phyloP scores from a whole-genome alignment of 2,888 invertebrate genomes.

The Drosophila helvetica region DNA sequence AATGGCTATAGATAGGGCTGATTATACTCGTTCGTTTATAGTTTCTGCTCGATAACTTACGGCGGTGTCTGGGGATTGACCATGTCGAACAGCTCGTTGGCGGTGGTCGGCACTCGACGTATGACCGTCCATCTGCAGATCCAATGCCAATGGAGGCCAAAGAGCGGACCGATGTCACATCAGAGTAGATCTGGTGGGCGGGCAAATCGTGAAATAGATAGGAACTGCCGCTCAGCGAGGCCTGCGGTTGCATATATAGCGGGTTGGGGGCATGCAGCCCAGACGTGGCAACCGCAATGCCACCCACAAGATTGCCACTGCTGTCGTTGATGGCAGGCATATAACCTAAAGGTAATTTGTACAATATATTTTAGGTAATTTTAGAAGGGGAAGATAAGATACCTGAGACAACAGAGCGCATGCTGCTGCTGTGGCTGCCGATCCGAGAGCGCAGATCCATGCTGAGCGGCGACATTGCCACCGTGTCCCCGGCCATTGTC shows the following conservation, averaged over 20 bases:
- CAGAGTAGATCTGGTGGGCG: constrained; percentile 85
- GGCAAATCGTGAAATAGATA: constrained; percentile 87
- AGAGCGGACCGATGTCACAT: constrained; percentile 90
- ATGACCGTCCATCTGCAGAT: constrained; percentile 94
- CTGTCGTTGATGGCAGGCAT: constrained; percentile 69
- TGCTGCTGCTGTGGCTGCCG: constrained; percentile 81
- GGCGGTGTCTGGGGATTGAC: constrained; percentile 92
- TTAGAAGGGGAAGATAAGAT: too few relatives aligned
- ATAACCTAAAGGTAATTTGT: constrained; percentile 69
- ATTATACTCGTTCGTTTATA: neutral
- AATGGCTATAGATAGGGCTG: constrained; percentile 35
- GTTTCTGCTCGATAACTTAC: constrained; percentile 70
- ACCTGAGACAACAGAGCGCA: constrained; percentile 84
- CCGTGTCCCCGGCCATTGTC: constrained; percentile 61
- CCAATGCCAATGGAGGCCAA: constrained; percentile 94
- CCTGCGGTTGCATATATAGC: constrained; percentile 84
- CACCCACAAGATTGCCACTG: constrained; percentile 80
- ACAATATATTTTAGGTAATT: neutral
- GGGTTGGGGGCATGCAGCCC: constrained; percentile 66
- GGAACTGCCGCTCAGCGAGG: constrained; percentile 84
- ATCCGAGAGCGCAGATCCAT: constrained; percentile 74
- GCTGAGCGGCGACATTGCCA: constrained; percentile 59
- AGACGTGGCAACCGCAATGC: constrained; percentile 80
- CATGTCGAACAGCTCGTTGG: constrained; percentile 93
- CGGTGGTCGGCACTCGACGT: constrained; percentile 92